Evolutionary conservation across 2,888 invertebrate species (phyloP).

Genomic region (Argyresthia goedartella): DNA sequence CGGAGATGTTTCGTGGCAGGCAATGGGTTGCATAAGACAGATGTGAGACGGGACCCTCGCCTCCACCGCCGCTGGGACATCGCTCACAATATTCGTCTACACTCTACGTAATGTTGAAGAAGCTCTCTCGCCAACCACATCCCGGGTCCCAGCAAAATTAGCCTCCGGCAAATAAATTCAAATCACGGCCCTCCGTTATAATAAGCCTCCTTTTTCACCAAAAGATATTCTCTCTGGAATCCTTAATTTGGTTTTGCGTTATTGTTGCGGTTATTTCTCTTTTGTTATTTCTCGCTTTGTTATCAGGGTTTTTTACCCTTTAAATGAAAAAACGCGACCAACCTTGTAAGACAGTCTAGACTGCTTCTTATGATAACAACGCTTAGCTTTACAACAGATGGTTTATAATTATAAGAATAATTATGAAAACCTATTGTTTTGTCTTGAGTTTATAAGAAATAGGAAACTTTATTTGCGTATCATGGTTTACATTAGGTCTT

Average conservation of each 20-base stretch:
- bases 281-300: constrained; percentile 40
- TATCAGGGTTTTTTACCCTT: constrained; percentile 22
- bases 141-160: constrained; percentile 57
- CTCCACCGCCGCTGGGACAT: too few species aligned
- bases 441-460: too few species aligned
- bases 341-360: not conserved
- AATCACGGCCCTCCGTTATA: constrained; percentile 61
- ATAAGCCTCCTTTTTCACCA: constrained; percentile 55
- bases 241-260: constrained; percentile 60
- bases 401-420: too few species aligned
- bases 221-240: constrained; percentile 54
- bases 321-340: constrained; percentile 5
- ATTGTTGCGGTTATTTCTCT: constrained; percentile 46
- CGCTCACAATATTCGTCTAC: not conserved
- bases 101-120: not conserved
- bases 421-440: too few species aligned
- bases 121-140: constrained; percentile 19
- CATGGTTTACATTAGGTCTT: too few species aligned
- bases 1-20: too few species aligned
- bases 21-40: too few species aligned
- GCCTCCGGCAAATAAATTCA: constrained; percentile 63
- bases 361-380: too few species aligned
- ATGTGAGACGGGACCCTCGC: too few species aligned
- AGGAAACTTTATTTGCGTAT: too few species aligned
- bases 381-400: too few species aligned